These are phyloP conservation scores for Meiosimyza platycephala DNA, from an alignment of 2,888 invertebrate genomes.

Conservation along the genomic window DNA sequence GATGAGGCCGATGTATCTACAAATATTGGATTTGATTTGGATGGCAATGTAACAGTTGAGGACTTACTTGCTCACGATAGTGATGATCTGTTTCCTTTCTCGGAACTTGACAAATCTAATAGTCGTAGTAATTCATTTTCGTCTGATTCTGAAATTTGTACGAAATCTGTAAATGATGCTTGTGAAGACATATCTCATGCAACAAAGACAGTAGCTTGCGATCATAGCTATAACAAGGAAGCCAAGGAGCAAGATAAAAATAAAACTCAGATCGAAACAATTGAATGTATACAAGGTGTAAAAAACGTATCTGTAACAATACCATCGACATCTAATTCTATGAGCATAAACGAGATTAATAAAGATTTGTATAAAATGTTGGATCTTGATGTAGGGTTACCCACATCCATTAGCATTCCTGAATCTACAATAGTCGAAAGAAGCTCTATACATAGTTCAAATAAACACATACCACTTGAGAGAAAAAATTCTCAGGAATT, in stretches of 20 bases:
- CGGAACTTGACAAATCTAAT: slow-evolving; percentile 34
- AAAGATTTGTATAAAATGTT: too few relatives aligned
- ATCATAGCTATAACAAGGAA: slow-evolving; percentile 35
- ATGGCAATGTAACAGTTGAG: slow-evolving; percentile 28
- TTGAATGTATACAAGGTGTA: too few relatives aligned
- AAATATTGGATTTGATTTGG: slow-evolving; percentile 33
- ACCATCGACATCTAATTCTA: background rate
- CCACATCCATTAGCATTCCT: slow-evolving; percentile 2
- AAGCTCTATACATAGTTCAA: too few relatives aligned
- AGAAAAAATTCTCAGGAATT: too few relatives aligned
- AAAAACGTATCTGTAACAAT: background rate
- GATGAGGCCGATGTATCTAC: slow-evolving; percentile 32
- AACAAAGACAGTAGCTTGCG: slow-evolving; percentile 28
- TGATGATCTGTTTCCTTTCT: slow-evolving; percentile 31
- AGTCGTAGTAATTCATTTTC: slow-evolving; percentile 32
- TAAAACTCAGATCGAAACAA: background rate
- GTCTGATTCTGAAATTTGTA: slow-evolving; percentile 21
- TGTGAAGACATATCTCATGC: background rate
- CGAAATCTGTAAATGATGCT: slow-evolving; percentile 2
- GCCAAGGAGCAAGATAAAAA: slow-evolving; percentile 8
- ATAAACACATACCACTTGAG: too few relatives aligned
- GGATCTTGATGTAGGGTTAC: background rate
- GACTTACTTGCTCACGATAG: slow-evolving; percentile 29
- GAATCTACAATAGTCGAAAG: background rate
- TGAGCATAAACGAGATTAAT: too few relatives aligned